These are phyloP conservation scores for Pangasius djambal DNA, from an alignment of 2,797 vertebrate species.

Conservation along the genomic window DNA sequence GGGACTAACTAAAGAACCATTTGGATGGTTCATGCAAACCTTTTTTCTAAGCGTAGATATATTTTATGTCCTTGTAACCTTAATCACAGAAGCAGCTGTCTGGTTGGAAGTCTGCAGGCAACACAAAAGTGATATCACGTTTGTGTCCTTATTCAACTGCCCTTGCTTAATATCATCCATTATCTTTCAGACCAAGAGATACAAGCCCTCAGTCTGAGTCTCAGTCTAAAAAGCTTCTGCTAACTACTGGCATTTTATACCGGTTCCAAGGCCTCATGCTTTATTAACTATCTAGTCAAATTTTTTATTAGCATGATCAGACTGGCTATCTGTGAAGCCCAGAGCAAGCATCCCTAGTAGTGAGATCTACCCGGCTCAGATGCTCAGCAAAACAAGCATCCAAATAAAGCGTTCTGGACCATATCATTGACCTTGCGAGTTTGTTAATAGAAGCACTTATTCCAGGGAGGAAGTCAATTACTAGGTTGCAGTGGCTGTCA, in stretches of 20 bases:
- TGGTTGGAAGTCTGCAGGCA: background rate
- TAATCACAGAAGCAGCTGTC: background rate
- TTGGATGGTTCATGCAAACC: background rate
- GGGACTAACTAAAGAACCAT: background rate
- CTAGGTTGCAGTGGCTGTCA: slow-evolving; percentile 64
- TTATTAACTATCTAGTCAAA: slow-evolving; percentile 25
- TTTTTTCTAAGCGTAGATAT: background rate
- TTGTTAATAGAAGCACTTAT: slow-evolving; percentile 68
- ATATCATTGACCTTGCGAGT: slow-evolving; percentile 67
- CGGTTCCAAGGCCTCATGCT: background rate
- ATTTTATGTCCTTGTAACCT: background rate
- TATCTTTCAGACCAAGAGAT: background rate
- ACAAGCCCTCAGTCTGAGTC: background rate
- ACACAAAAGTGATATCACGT: background rate
- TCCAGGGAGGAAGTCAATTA: slow-evolving; percentile 65
- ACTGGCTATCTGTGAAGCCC: slow-evolving; percentile 10
- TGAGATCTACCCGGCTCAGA: background rate
- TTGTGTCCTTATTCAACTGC: background rate
- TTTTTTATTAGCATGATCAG: slow-evolving; percentile 20
- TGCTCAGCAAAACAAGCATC: slow-evolving; percentile 6
- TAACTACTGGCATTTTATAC: slow-evolving; percentile 21
- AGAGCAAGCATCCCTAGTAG: background rate
- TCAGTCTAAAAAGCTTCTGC: slow-evolving; percentile 19
- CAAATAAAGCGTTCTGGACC: slow-evolving; percentile 57
- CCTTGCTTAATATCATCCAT: background rate